Evolutionary conservation across 2,888 invertebrate genomes (phyloP), one percentile per base, ranked within the genome.

Genomic region (Rotaria sp.): DNA sequence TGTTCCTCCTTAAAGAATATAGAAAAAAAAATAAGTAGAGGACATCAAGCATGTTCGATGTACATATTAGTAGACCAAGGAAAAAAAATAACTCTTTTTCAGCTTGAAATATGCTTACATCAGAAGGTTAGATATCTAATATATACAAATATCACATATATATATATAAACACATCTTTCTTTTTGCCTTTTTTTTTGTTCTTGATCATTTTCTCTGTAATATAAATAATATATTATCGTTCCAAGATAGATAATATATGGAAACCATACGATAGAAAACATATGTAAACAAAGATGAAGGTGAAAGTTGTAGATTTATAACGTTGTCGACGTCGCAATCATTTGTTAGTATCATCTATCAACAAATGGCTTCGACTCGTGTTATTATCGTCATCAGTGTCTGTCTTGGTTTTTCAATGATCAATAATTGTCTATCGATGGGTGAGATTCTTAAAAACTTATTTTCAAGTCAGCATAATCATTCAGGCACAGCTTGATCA

Each of bases 31-130:
- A 67, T 4, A 5, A 30, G 8, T 67, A 67, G 67, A 67, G 67
- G 67, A 35, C 35, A 67, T 67, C 35, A 38, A 67, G 26, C 35
- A 35, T 35, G 2, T 38, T 30, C 35, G 1, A 67, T 67, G n/a
- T 67, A 38, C 35, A 67, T 35, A 35, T 67, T 67, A 30, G 35
- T 21, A 67, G 67, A 67, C 35, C 35, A 67, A 35, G 35, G 67
- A 67, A 67, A 67, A 67, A 15, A 18, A 24, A 57, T 50, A 24
- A n/a, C 11, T 35, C 7, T 21, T 86, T 48, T 74, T 18, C 35
- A 21, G 45, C 30, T 8, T n/a, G 30, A n/a, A 38, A 86, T 41
- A 50, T 30, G 84, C 52, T 85, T 74, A 52, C 57, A 85, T 57
- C 57, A 41, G 84, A 57, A 67, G n/a, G 30, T 13, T 85, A 52